Percentiles rank a stretch among this genome's conserved stretches.
phyloP scores from a whole-genome alignment of 1,140 invertebrate species.

The Rhagoletis pomonella region DNA sequence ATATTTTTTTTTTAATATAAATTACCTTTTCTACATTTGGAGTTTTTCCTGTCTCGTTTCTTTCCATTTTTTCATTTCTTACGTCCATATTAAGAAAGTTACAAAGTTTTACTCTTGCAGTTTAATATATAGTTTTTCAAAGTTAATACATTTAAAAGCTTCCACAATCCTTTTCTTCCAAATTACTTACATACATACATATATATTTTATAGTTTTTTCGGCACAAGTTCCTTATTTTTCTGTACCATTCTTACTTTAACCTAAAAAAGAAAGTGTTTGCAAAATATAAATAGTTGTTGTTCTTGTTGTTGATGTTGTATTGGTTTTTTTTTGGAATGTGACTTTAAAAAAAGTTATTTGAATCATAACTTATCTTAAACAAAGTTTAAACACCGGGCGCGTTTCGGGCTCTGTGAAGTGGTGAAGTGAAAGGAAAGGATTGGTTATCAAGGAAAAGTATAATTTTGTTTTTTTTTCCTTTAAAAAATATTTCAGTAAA shows the following conservation, averaged over 20 bases:
- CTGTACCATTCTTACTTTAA: not conserved
- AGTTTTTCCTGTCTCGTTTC: not conserved
- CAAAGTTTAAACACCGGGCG: too few species aligned
- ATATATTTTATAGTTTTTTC: not conserved
- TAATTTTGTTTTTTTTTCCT: too few species aligned
- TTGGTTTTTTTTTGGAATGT: not conserved
- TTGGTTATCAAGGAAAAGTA: too few species aligned
- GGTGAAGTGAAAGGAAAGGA: too few species aligned
- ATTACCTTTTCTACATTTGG: slow-evolving; percentile 9
- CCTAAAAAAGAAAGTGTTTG: not conserved
- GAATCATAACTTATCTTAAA: too few species aligned
- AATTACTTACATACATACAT: not conserved
- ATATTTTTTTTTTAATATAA: slow-evolving; percentile 6
- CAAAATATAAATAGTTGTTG: slow-evolving; percentile 24
- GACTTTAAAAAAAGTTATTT: too few species aligned
- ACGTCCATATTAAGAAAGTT: not conserved
- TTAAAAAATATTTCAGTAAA: too few species aligned
- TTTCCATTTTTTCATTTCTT: not conserved
- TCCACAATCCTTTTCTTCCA: not conserved
- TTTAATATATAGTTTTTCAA: not conserved
- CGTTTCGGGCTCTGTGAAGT: too few species aligned
- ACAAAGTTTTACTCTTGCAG: not conserved
- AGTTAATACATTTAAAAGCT: not conserved
- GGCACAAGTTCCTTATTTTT: not conserved
- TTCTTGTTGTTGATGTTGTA: slow-evolving; percentile 32